A percentile compares a stretch with the other conserved stretches of the same genome.
These are phyloP conservation scores for Bradysia coprophila DNA, from an alignment of 1,140 invertebrate genomes.

Conservation along the genomic window DNA sequence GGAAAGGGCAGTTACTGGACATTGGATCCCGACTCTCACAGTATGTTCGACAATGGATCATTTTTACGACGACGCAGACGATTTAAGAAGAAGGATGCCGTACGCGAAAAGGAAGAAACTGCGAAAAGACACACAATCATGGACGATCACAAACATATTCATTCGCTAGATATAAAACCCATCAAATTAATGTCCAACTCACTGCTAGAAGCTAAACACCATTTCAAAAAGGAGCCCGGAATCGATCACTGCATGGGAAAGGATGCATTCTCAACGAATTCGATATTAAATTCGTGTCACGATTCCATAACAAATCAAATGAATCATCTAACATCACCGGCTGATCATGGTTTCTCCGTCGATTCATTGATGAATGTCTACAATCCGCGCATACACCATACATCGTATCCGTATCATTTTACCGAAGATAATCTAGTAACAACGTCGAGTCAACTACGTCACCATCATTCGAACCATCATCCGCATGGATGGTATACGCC, in stretches of 20 bases:
- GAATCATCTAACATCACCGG: conserved; percentile 15
- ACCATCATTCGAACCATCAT: conserved; percentile 8
- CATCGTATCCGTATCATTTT: conserved; percentile 20
- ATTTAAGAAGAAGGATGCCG: conserved; percentile 91
- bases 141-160: conserved; percentile 19
- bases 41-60: conserved; percentile 98
- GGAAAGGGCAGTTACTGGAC: conserved; percentile 98
- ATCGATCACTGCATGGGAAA: conserved; percentile 11
- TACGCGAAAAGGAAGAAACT: conserved; percentile 74
- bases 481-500: conserved; percentile 21
- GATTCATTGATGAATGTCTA: conserved; percentile 25
- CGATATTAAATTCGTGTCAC: conserved; percentile 19
- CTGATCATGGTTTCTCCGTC: conserved; percentile 22
- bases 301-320: conserved; percentile 21
- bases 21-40: conserved; percentile 86
- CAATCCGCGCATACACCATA: conserved; percentile 22
- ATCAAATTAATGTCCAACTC: conserved; percentile 22
- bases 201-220: conserved; percentile 9
- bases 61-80: conserved; percentile 76
- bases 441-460: conserved; percentile 15
- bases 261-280: conserved; percentile 1
- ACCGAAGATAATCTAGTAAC: conserved; percentile 18
- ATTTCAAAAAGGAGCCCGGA: conserved; percentile 5
- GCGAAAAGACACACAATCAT: conserved; percentile 43
- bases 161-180: conserved; percentile 21